Evolutionary conservation across 2,113 vertebrate species (phyloP).

Genomic region (Nanger granti): DNA sequence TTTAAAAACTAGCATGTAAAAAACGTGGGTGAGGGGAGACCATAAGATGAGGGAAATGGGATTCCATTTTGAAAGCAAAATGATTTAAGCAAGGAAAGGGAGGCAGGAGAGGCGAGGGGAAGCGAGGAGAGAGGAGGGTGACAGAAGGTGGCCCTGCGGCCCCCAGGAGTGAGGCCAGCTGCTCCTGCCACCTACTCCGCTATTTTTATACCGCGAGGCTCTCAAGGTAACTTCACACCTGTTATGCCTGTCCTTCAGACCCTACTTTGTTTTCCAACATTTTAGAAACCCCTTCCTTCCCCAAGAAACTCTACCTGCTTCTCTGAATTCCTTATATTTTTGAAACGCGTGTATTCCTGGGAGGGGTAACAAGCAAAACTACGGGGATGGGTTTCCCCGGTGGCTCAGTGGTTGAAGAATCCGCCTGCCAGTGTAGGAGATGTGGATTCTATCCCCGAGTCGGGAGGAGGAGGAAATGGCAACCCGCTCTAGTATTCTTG

Average conservation of each 20-base stretch:
- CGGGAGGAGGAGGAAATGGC: neutral
- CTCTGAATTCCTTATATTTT: neutral
- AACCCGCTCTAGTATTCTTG: neutral
- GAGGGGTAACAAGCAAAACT: neutral
- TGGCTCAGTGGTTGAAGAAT: neutral
- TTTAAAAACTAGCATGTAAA: neutral
- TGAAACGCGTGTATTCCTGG: neutral
- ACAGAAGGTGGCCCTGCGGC: conserved; percentile 44
- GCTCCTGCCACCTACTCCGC: conserved; percentile 42
- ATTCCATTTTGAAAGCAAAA: too few species aligned
- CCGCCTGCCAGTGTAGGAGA: neutral
- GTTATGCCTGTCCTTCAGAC: conserved; percentile 53
- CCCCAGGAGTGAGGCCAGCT: conserved; percentile 45
- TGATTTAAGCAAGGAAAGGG: neutral
- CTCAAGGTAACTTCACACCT: conserved; percentile 32
- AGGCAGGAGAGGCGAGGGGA: neutral
- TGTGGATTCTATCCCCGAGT: neutral
- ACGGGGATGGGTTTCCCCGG: neutral
- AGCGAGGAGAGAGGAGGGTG: neutral
- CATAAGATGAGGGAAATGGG: too few species aligned
- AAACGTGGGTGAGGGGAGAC: neutral
- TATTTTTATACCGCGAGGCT: conserved; percentile 30
- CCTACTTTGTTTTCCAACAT: conserved; percentile 22
- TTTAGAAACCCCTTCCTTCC: neutral
- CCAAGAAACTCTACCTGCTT: neutral